Conservation (phyloP, 2,888 invertebrate species). For the Melikaiella ostensackeni region DNA sequence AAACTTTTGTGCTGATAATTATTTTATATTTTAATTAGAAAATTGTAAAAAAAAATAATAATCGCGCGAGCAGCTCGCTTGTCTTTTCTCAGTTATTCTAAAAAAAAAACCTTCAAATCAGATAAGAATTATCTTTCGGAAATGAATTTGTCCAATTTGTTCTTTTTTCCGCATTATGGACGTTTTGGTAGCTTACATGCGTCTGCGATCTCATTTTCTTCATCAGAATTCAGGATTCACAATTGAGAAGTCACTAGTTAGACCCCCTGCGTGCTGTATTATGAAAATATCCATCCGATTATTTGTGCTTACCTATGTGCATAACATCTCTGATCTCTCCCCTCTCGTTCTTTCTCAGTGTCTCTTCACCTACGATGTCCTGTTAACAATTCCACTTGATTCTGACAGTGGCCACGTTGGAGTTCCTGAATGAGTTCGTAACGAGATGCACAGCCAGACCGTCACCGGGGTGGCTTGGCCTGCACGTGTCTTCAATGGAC, state of each 20-base stretch:
- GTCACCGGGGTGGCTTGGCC: constrained; percentile 65
- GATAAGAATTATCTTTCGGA: too few relatives aligned
- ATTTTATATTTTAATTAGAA: too few relatives aligned
- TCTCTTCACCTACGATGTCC: constrained; percentile 44
- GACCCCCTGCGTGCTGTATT: background rate
- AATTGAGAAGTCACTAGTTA: background rate
- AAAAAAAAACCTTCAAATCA: too few relatives aligned
- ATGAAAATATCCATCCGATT: background rate
- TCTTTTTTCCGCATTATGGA: too few relatives aligned
- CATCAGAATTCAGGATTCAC: background rate
- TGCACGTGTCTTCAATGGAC: constrained; percentile 76
- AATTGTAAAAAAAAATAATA: too few relatives aligned
- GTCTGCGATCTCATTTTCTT: background rate
- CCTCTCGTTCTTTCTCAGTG: constrained; percentile 28
- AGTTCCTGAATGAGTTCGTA: constrained; percentile 76
- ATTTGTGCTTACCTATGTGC: constrained; percentile 4
- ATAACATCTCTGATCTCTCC: constrained; percentile 27
- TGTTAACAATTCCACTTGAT: constrained; percentile 76
- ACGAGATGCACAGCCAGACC: constrained; percentile 75
- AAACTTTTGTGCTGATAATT: too few relatives aligned
- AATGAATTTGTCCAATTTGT: too few relatives aligned
- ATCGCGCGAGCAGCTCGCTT: too few relatives aligned
- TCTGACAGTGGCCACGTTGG: constrained; percentile 68
- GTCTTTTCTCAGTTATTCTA: too few relatives aligned
- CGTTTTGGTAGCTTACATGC: background rate